Base-by-base conservation (phyloP, 2,113 vertebrate species). In the Neolamprologus ventralis region DNA sequence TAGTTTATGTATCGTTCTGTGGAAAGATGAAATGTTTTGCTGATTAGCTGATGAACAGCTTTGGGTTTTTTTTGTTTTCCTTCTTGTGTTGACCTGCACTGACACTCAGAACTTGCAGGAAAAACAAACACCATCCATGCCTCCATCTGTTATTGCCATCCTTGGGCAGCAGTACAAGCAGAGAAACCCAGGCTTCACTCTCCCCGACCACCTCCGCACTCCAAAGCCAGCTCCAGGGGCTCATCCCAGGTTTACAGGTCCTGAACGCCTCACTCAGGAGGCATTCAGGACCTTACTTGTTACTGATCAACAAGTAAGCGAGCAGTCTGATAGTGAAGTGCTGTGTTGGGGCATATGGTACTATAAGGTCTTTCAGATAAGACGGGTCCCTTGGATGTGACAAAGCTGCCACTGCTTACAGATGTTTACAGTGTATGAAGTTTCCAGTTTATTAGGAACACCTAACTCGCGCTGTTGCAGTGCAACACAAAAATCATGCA, bases 391-490 rank as follows among this genome's bases (percentile, higher is more conserved):
- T 0, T 11, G 31, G 9, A n/a, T 35, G 31, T 45, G 1, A 71
- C 1, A 0, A 6, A 23, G 35, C 37, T 71, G 13, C n/a, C n/a
- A 9, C 12, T 45, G 65, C 21, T 73, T 37, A 6, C 37, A 45
- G 7, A 21, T 40, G 33, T 73, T 23, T 26, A 1, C 37, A 73
- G 4, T 42, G 65, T 45, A 73, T 6, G 40, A 14, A 42, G n/a
- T 73, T 26, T 9, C 37, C 65, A 73, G 37, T 47, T 45, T 73
- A 73, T 73, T 73, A 28, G 68, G 40, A 73, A 73, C 40, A 26
- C 21, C 40, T 73, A 73, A 26, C 1, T 26, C 8, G 1, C 37
- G 9, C 40, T 26, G 21, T 16, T 47, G 68, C 40, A 1, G 37
- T 73, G 65, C 14, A 45, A 45, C 33, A 45, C 13, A 23, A 45